A percentile compares a stretch with the other conserved stretches of the same genome.
These are phyloP conservation scores for Chaetodon trifascialis DNA, from an alignment of 2,113 vertebrate species.

Conservation along the genomic window DNA sequence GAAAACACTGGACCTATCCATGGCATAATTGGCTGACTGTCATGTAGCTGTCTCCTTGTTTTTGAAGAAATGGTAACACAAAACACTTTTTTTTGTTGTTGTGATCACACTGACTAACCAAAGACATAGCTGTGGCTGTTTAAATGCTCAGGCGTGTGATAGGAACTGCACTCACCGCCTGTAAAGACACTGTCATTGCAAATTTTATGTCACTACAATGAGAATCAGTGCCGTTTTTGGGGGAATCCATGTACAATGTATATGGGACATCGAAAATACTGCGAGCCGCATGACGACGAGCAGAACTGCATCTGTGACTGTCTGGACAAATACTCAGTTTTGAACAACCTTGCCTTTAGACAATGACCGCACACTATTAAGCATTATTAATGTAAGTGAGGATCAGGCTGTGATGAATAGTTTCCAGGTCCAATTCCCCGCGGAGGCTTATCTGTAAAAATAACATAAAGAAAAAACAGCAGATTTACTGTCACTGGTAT, in stretches of 20 bases:
- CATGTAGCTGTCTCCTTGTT: neutral
- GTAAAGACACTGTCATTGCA: neutral
- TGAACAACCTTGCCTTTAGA: conserved; percentile 44
- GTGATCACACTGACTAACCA: neutral
- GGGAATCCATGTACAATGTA: neutral
- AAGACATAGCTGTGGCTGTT: neutral
- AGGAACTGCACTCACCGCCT: neutral
- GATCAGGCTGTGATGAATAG: conserved; percentile 60
- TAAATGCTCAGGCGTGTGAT: neutral
- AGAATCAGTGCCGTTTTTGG: neutral
- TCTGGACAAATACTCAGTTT: conserved; percentile 18
- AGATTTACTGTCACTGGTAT: conserved; percentile 54
- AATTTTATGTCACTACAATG: neutral
- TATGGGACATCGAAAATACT: neutral
- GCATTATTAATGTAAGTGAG: conserved; percentile 55
- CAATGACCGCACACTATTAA: conserved; percentile 53
- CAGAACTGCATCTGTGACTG: neutral
- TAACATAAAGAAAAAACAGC: conserved; percentile 46
- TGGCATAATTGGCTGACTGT: neutral
- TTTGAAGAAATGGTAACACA: neutral
- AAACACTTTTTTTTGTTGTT: neutral
- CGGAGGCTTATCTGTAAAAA: conserved; percentile 66
- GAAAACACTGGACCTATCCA: neutral
- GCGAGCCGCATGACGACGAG: neutral
- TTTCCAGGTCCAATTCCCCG: conserved; percentile 55